Conservation (phyloP, 2,113 vertebrate species). For the Pipa parva region DNA sequence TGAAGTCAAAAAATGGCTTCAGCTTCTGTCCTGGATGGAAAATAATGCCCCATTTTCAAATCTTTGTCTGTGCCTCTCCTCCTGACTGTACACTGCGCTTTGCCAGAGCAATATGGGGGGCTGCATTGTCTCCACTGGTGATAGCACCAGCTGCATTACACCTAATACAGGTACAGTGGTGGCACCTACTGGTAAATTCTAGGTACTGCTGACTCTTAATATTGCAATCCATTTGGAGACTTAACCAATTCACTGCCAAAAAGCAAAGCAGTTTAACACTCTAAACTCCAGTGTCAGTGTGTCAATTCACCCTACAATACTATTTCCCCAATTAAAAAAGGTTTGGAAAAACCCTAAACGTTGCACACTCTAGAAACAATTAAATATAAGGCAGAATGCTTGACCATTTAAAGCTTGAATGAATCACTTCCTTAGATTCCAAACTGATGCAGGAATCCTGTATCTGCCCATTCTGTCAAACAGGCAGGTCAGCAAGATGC, state of each 20-base stretch:
- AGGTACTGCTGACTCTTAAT: not conserved
- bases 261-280: too few species aligned
- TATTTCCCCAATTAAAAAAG: too few species aligned
- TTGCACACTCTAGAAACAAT: too few species aligned
- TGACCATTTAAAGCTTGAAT: too few species aligned
- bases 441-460: too few species aligned
- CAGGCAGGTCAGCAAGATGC: too few species aligned
- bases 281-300: too few species aligned
- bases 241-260: not conserved
- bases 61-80: constrained; percentile 10
- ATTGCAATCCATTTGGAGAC: not conserved
- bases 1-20: not conserved
- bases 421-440: too few species aligned
- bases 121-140: constrained; percentile 23
- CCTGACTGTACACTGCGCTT: constrained; percentile 17
- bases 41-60: constrained; percentile 9
- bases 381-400: too few species aligned
- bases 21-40: constrained; percentile 3
- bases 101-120: constrained; percentile 16
- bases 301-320: too few species aligned
- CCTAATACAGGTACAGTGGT: not conserved
- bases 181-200: not conserved
- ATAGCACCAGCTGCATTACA: constrained; percentile 17
- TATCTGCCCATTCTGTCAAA: too few species aligned
- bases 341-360: too few species aligned